phyloP scores from a whole-genome alignment of 2,888 invertebrate genomes.

The Parapristionchus giblindavisi region DNA sequence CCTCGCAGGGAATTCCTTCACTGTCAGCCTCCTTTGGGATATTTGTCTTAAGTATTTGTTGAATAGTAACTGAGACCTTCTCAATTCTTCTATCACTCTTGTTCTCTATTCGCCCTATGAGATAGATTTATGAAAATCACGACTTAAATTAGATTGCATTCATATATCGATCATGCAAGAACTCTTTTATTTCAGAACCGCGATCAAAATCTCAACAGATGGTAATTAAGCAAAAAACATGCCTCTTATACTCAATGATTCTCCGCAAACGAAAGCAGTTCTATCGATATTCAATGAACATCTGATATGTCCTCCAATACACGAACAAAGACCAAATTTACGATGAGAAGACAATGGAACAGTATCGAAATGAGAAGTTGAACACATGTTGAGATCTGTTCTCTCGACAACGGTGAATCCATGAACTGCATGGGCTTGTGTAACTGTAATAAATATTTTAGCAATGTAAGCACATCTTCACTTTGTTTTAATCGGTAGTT shows the following conservation, averaged over 20 bases:
- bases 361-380: conserved; percentile 1
- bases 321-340: conserved; percentile 32
- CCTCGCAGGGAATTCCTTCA: neutral
- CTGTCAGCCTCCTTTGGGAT: neutral
- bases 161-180: neutral
- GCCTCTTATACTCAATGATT: conserved; percentile 23
- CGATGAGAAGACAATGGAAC: conserved; percentile 22
- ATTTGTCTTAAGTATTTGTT: conserved; percentile 4
- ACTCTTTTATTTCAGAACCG: neutral
- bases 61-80: conserved; percentile 36
- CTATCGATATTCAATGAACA: conserved; percentile 20
- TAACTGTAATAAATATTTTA: no score
- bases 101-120: conserved; percentile 38
- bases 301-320: conserved; percentile 26
- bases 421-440: neutral
- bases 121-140: neutral
- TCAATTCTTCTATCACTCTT: conserved; percentile 24
- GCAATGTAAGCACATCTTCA: no score
- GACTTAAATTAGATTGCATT: neutral
- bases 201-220: neutral
- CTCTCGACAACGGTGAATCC: conserved; percentile 28
- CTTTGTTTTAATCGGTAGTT: no score
- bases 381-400: conserved; percentile 20
- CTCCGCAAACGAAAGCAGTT: conserved; percentile 33
- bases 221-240: neutral